These are phyloP conservation scores for Campaea margaritaria DNA, from an alignment of 2,888 invertebrate species.

Conservation along the genomic window DNA sequence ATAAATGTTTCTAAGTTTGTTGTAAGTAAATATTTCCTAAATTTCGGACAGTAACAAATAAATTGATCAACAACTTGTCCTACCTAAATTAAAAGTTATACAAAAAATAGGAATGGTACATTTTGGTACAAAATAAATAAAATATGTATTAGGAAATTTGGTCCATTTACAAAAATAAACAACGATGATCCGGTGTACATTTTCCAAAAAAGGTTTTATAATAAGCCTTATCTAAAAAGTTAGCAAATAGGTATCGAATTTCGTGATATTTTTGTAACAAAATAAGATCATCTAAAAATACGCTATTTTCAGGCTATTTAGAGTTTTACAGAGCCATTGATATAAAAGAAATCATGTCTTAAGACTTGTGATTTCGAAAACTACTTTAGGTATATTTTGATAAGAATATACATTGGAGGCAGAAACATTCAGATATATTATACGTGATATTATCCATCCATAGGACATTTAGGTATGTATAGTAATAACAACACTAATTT, in stretches of 20 bases:
- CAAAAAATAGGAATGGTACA: conserved; percentile 36
- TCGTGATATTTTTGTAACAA: conserved; percentile 72
- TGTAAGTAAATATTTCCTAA: conserved; percentile 19
- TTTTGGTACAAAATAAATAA: conserved; percentile 25
- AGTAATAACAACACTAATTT: conserved; percentile 59
- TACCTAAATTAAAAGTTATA: conserved; percentile 22
- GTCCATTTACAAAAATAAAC: conserved; percentile 41
- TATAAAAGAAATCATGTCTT: conserved; percentile 59
- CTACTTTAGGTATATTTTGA: conserved; percentile 46
- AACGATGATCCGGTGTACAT: conserved; percentile 43
- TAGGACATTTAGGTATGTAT: conserved; percentile 54
- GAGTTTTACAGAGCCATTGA: conserved; percentile 55
- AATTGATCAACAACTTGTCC: conserved; percentile 22
- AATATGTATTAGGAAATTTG: conserved; percentile 42
- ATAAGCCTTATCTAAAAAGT: conserved; percentile 69
- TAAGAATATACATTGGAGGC: conserved; percentile 54
- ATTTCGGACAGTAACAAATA: conserved; percentile 28
- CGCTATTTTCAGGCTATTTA: conserved; percentile 53
- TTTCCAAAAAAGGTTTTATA: conserved; percentile 47
- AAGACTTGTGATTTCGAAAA: conserved; percentile 64
- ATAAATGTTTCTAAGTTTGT: conserved; percentile 13
- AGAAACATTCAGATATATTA: conserved; percentile 54
- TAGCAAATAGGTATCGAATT: conserved; percentile 64
- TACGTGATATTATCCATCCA: conserved; percentile 57
- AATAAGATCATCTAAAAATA: conserved; percentile 84